A percentile compares a stretch with the other conserved stretches of the same genome.
Conservation (phyloP, 2,888 invertebrate genomes). For the Tuta absoluta region DNA sequence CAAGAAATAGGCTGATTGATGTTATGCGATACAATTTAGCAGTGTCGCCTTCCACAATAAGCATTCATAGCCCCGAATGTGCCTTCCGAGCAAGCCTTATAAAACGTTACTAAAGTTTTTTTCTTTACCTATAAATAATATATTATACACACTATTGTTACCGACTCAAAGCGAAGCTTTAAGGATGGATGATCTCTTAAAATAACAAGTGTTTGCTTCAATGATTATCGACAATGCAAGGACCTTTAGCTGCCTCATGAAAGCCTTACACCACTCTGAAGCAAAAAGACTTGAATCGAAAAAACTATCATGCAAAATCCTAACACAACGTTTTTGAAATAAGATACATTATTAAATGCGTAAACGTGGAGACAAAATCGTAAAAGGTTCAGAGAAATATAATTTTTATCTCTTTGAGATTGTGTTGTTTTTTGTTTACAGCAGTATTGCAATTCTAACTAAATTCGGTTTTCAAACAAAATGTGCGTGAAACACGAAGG, state of each 20-base stretch:
- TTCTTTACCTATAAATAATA: constrained; percentile 73
- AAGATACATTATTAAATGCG: constrained; percentile 33
- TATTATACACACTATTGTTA: constrained; percentile 77
- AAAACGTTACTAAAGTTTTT: constrained; percentile 13
- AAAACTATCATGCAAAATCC: constrained; percentile 26
- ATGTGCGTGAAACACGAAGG: constrained; percentile 78
- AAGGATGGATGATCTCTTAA: constrained; percentile 81
- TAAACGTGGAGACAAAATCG: background rate
- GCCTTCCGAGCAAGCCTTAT: constrained; percentile 73
- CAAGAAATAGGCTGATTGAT: constrained; percentile 59
- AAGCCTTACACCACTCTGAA: constrained; percentile 55
- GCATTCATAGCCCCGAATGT: constrained; percentile 60
- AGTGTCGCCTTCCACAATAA: constrained; percentile 54
- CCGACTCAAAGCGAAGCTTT: constrained; percentile 70
- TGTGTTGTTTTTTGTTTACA: background rate
- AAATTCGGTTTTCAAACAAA: constrained; percentile 64
- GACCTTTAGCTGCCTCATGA: constrained; percentile 78
- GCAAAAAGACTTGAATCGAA: background rate
- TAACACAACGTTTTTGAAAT: background rate
- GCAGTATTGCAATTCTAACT: constrained; percentile 39
- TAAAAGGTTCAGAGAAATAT: constrained; percentile 31
- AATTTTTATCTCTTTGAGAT: background rate
- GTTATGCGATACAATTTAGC: constrained; percentile 63
- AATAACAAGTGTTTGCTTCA: constrained; percentile 83
- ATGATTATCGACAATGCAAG: constrained; percentile 79